phyloP scores from a whole-genome alignment of 2,888 invertebrate genomes.

The Drosophila merina region DNA sequence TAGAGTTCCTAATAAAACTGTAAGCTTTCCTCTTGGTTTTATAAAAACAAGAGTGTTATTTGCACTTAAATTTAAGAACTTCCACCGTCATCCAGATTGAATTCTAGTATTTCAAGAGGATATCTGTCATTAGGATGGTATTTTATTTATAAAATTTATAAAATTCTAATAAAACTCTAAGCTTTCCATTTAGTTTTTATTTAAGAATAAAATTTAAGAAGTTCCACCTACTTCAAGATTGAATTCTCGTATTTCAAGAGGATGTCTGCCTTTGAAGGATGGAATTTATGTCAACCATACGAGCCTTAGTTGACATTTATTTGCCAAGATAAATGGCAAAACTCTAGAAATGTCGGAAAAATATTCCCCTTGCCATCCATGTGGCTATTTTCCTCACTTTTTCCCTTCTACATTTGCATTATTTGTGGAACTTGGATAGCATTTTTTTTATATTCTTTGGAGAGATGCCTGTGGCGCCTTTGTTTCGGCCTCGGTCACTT shows the following conservation, averaged over 20 bases:
- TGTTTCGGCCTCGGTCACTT: conserved; percentile 35
- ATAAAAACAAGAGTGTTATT: no score
- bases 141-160: neutral
- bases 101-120: no score
- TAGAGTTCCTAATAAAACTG: no score
- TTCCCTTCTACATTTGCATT: neutral
- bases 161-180: no score
- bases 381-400: conserved; percentile 6
- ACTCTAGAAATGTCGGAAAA: conserved; percentile 4
- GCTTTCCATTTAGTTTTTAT: neutral
- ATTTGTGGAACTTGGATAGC: conserved; percentile 29
- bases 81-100: no score
- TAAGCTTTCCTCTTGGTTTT: no score
- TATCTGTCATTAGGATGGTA: conserved; percentile 12
- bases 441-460: conserved; percentile 1
- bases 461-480: conserved; percentile 35
- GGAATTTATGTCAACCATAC: conserved; percentile 24
- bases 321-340: conserved; percentile 28
- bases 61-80: no score
- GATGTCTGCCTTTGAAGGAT: neutral
- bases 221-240: conserved; percentile 2
- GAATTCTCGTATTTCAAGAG: conserved; percentile 11
- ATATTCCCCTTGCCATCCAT: neutral
- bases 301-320: conserved; percentile 28
- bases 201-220: no score